Evolutionary conservation across 64 coral and sea anemone species (phyloP).

Genomic region (Dendronephthya gigantea): DNA sequence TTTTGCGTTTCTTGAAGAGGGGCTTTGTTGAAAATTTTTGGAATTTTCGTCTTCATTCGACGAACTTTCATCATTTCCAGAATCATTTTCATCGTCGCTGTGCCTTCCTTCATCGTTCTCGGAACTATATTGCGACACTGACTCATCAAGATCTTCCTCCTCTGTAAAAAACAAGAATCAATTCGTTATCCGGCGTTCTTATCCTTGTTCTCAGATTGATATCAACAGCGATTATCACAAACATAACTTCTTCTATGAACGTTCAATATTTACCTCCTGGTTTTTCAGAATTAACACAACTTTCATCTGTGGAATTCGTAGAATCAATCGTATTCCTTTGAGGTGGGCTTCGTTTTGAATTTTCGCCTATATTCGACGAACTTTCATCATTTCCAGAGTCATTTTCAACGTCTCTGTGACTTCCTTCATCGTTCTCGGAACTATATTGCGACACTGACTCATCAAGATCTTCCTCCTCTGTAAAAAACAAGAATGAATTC

Average conservation of each 20-base stretch:
- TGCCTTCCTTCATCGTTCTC: background rate
- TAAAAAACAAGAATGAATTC: no score
- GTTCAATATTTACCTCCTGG: no score
- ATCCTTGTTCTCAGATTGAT: background rate
- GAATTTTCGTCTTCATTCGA: background rate
- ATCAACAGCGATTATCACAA: background rate
- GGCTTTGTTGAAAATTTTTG: no score
- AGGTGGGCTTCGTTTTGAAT: no score
- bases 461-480: background rate
- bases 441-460: background rate
- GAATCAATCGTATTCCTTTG: no score
- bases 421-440: no score
- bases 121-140: background rate
- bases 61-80: background rate
- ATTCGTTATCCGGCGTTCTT: background rate
- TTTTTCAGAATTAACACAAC: no score
- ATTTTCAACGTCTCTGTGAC: background rate
- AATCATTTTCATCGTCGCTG: background rate
- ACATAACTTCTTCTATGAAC: no score
- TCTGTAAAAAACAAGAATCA: no score
- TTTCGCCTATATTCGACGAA: background rate
- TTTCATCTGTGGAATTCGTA: no score
- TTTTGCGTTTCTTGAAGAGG: no score
- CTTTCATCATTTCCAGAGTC: background rate
- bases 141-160: background rate